These are phyloP conservation scores for Sarcophaga subvicina DNA, from an alignment of 2,888 invertebrate species.

Conservation along the genomic window DNA sequence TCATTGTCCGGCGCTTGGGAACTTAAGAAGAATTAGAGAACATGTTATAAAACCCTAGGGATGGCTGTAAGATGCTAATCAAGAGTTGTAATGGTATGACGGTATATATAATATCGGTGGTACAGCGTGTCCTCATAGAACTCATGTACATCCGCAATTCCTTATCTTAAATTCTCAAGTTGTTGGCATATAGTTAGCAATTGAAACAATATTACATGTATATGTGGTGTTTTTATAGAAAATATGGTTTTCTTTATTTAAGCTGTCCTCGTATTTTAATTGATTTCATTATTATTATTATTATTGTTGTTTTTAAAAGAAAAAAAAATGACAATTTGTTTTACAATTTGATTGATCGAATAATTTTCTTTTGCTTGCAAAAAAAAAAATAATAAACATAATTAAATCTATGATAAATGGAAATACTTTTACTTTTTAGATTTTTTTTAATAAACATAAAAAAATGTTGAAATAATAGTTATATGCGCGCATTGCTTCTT, in stretches of 20 bases:
- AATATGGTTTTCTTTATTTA: conserved; percentile 67
- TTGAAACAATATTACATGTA: too few relatives aligned
- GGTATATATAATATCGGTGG: too few relatives aligned
- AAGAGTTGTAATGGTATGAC: too few relatives aligned
- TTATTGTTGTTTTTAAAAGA: conserved; percentile 49
- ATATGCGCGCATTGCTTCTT: conserved; percentile 63
- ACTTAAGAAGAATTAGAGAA: too few relatives aligned
- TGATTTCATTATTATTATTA: conserved; percentile 41
- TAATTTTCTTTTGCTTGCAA: conserved; percentile 66
- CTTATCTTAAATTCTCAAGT: background rate
- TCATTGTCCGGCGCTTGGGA: too few relatives aligned
- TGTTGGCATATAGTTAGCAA: too few relatives aligned
- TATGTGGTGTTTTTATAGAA: conserved; percentile 55
- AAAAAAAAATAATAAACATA: conserved; percentile 64
- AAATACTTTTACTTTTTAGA: conserved; percentile 67
- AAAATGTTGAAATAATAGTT: conserved; percentile 66
- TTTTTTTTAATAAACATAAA: conserved; percentile 61
- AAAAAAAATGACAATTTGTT: conserved; percentile 56
- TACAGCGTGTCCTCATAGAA: too few relatives aligned
- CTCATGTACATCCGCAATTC: background rate
- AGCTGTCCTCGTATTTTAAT: conserved; percentile 63
- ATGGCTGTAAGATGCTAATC: too few relatives aligned
- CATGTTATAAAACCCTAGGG: too few relatives aligned
- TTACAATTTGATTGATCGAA: conserved; percentile 62
- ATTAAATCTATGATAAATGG: conserved; percentile 68